Conservation (phyloP, 2,797 vertebrate species). For the Pogoniulus pusillus region DNA sequence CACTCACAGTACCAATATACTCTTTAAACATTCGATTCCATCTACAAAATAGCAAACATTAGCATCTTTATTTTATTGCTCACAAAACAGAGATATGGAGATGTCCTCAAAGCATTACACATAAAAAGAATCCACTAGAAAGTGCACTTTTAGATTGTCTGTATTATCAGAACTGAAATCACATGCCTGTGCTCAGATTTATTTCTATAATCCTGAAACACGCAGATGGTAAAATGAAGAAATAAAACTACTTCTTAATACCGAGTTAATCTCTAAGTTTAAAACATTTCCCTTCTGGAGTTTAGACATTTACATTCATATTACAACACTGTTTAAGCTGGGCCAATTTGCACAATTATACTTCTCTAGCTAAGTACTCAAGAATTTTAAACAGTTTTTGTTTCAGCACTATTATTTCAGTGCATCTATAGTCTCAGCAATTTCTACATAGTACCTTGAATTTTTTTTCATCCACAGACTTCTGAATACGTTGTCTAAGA, state of each 20-base stretch:
- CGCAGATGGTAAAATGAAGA: not conserved
- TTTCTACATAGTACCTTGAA: slow-evolving; percentile 81
- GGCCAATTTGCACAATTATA: not conserved
- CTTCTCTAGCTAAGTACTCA: not conserved
- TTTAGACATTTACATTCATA: not conserved
- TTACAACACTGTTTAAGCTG: not conserved
- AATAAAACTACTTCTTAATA: too few relatives aligned
- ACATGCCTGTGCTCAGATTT: not conserved
- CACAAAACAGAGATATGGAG: not conserved
- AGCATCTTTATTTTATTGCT: not conserved
- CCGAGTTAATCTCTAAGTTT: too few relatives aligned
- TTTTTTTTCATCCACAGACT: slow-evolving; percentile 76
- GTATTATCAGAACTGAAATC: not conserved
- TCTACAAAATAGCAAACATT: not conserved
- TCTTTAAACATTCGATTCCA: not conserved
- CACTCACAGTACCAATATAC: not conserved
- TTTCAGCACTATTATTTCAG: not conserved
- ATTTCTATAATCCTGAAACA: not conserved
- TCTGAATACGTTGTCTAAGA: slow-evolving; percentile 80
- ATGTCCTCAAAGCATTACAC: not conserved
- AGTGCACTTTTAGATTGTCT: not conserved
- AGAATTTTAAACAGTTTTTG: not conserved
- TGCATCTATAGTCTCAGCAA: not conserved
- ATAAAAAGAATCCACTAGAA: not conserved
- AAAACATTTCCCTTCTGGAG: not conserved